A percentile compares a stretch with the other conserved stretches of the same genome.
These are phyloP conservation scores for Catocala fraxini DNA, from an alignment of 2,888 invertebrate species.

Conservation along the genomic window DNA sequence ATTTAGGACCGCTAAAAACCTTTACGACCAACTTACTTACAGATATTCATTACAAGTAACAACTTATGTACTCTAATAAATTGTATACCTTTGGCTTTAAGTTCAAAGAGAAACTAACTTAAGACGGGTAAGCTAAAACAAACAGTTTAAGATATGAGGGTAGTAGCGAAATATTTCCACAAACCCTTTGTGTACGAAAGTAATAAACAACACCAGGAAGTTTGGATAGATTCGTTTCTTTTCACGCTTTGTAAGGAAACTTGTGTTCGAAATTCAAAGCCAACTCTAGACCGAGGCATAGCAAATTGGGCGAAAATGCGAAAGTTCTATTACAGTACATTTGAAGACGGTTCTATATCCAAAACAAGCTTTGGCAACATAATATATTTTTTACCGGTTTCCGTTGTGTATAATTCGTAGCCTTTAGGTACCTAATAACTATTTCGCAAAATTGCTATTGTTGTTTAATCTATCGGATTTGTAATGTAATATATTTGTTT, in stretches of 20 bases:
- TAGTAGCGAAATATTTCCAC: constrained; percentile 9
- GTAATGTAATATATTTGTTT: no score
- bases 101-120: constrained; percentile 15
- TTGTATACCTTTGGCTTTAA: constrained; percentile 6
- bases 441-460: no score
- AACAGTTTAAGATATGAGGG: constrained; percentile 10
- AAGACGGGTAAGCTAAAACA: constrained; percentile 1
- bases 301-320: no score
- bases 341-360: no score
- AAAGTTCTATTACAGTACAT: no score
- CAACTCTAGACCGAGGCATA: no score
- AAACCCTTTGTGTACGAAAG: constrained; percentile 13
- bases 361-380: no score
- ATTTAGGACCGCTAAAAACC: not conserved
- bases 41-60: not conserved
- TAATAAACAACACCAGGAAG: constrained; percentile 11
- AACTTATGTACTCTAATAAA: constrained; percentile 9
- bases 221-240: not conserved
- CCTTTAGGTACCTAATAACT: no score
- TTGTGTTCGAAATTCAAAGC: not conserved
- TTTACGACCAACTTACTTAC: not conserved
- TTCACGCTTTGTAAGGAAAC: not conserved
- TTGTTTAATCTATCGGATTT: no score
- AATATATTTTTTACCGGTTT: no score
- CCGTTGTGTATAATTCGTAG: no score